Percentiles rank a stretch among this genome's conserved stretches.
phyloP scores from a whole-genome alignment of 2,888 invertebrate genomes.

The Dyspetes luteomarginatus region DNA sequence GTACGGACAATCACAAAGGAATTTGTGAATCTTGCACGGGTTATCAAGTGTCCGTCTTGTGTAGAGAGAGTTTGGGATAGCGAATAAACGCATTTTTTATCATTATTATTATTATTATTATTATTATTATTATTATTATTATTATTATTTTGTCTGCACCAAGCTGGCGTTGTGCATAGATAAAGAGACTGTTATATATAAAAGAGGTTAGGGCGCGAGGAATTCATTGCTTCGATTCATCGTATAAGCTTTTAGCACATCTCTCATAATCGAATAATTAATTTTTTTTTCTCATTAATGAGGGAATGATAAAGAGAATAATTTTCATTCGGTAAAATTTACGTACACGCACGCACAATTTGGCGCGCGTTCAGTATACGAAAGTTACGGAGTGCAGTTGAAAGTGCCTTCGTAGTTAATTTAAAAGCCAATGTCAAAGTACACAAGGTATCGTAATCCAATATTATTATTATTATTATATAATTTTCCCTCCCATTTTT shows the following conservation, averaged over 20 bases:
- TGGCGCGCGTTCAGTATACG: constrained; percentile 28
- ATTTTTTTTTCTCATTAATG: too few species aligned
- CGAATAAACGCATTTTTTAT: constrained; percentile 3
- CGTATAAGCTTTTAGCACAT: too few species aligned
- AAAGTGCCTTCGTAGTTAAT: constrained; percentile 69
- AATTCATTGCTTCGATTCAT: too few species aligned
- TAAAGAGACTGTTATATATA: too few species aligned
- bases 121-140: too few species aligned
- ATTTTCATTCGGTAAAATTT: constrained; percentile 20
- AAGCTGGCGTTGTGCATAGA: too few species aligned
- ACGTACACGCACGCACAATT: constrained; percentile 11
- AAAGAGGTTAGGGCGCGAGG: too few species aligned
- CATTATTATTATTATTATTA: too few species aligned
- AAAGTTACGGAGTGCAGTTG: constrained; percentile 65
- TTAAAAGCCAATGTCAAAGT: constrained; percentile 66
- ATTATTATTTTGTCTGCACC: too few species aligned
- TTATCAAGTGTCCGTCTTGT: not conserved
- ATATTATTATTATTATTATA: not conserved
- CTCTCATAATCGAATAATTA: too few species aligned
- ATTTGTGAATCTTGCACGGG: constrained; percentile 67
- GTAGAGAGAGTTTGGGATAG: not conserved
- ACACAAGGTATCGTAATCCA: constrained; percentile 65
- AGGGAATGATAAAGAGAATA: not conserved
- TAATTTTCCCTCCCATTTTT: not conserved
- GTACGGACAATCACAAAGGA: constrained; percentile 22